Percentiles rank a stretch among this genome's conserved stretches.
Evolutionary conservation across 2,113 vertebrate genomes (phyloP).

Genomic region (Taurulus bubalis): DNA sequence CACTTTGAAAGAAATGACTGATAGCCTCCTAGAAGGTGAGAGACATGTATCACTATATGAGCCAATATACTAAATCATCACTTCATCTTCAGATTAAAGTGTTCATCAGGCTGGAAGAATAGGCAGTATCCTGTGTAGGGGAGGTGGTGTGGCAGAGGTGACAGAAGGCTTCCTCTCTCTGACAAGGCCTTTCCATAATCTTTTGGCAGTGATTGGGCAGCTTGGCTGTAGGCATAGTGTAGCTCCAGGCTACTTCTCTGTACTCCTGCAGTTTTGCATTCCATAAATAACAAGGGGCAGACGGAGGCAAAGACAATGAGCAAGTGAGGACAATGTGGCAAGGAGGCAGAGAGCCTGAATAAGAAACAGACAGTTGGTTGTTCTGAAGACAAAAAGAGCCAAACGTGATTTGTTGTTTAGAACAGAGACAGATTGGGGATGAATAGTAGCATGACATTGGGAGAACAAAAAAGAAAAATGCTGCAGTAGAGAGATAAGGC

Average conservation of each 20-base stretch:
- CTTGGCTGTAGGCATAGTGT: constrained; percentile 51
- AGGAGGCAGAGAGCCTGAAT: constrained; percentile 73
- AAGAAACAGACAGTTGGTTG: constrained; percentile 77
- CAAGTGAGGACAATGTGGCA: constrained; percentile 72
- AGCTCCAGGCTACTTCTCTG: constrained; percentile 60
- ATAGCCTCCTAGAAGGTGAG: background rate
- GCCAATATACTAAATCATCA: constrained; percentile 16
- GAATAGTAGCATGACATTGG: constrained; percentile 81
- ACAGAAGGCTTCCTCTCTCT: constrained; percentile 59
- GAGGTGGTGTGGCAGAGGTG: constrained; percentile 40
- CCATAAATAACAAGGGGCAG: constrained; percentile 77
- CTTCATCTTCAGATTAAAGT: constrained; percentile 36
- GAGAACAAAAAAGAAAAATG: constrained; percentile 77
- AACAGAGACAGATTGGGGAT: constrained; percentile 78
- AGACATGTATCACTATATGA: background rate
- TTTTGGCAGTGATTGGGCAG: constrained; percentile 55
- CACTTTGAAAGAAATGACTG: background rate
- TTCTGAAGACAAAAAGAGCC: constrained; percentile 79
- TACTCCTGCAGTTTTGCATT: constrained; percentile 60
- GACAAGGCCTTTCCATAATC: constrained; percentile 62
- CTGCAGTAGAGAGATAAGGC: constrained; percentile 80
- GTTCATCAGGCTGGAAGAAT: constrained; percentile 43
- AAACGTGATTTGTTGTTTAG: constrained; percentile 78
- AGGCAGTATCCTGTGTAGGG: constrained; percentile 2
- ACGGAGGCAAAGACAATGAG: constrained; percentile 74